These are phyloP conservation scores for Ceratosolen fusciceps DNA, from an alignment of 1,140 invertebrate genomes.

Conservation along the genomic window DNA sequence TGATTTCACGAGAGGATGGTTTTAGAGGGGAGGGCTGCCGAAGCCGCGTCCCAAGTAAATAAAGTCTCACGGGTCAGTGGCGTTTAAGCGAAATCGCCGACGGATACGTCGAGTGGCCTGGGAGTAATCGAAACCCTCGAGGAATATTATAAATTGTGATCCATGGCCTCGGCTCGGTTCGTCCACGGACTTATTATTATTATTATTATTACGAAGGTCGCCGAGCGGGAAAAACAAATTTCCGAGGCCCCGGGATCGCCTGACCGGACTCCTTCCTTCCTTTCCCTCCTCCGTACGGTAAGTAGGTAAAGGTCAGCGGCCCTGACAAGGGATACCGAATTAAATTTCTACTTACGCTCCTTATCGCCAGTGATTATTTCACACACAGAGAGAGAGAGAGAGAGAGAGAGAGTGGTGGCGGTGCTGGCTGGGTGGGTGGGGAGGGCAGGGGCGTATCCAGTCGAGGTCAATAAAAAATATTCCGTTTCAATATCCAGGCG, in stretches of 20 bases:
- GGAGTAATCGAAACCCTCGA: constrained; percentile 42
- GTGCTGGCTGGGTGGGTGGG: no score
- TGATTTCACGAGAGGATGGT: constrained; percentile 58
- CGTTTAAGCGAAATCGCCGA: constrained; percentile 43
- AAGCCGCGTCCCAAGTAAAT: constrained; percentile 50
- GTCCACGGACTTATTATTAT: no score
- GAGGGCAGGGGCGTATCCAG: background rate
- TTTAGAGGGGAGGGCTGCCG: constrained; percentile 53
- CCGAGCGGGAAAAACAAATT: background rate
- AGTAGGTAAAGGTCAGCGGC: no score
- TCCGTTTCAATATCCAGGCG: background rate
- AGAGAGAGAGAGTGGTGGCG: no score
- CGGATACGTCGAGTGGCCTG: constrained; percentile 45
- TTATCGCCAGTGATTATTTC: no score
- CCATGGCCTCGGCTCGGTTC: background rate
- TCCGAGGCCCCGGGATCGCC: no score
- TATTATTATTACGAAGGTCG: no score
- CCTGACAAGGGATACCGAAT: no score
- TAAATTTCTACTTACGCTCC: no score
- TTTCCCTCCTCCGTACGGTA: no score
- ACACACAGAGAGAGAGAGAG: no score
- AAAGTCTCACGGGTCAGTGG: constrained; percentile 55
- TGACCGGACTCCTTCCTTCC: no score
- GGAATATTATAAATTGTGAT: constrained; percentile 46
- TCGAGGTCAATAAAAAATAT: background rate